Percentiles rank a stretch among this genome's conserved stretches.
Conservation (phyloP, 2,888 invertebrate species). For the Drosophila cyrtoloma region DNA sequence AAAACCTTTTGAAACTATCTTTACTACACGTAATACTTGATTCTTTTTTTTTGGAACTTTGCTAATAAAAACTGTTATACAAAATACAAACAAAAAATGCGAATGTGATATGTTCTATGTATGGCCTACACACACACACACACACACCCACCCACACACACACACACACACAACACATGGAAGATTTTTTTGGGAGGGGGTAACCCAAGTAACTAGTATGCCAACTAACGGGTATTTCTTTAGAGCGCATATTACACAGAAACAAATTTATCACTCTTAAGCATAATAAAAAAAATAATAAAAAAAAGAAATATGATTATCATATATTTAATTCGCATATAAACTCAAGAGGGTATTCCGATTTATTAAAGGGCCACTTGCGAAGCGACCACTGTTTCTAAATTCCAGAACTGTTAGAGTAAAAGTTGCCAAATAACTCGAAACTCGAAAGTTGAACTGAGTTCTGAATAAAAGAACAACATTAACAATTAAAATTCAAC, state of each 20-base stretch:
- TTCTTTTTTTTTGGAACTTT: constrained; percentile 47
- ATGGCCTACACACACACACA: constrained; percentile 30
- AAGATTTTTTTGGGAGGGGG: constrained; percentile 22
- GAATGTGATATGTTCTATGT: constrained; percentile 59
- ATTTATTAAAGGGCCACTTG: neutral
- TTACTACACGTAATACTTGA: constrained; percentile 50
- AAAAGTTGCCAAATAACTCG: neutral
- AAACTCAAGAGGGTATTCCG: neutral
- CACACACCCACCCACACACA: constrained; percentile 8
- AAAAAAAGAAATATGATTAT: neutral
- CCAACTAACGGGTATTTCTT: constrained; percentile 38
- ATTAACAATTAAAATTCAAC: neutral
- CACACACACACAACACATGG: constrained; percentile 13
- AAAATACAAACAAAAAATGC: constrained; percentile 42
- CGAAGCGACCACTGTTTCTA: neutral
- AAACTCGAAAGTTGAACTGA: neutral
- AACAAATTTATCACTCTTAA: neutral
- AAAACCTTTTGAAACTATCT: constrained; percentile 32
- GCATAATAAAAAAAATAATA: neutral
- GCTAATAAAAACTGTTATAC: constrained; percentile 60
- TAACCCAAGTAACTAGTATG: constrained; percentile 30
- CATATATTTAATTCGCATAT: neutral
- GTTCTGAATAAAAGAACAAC: neutral
- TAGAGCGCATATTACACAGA: constrained; percentile 25
- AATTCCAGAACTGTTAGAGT: neutral